Percentiles rank a stretch among this genome's conserved stretches.
Evolutionary conservation across 2,113 vertebrate species (phyloP).

Genomic region (Peucedramus taeniatus): DNA sequence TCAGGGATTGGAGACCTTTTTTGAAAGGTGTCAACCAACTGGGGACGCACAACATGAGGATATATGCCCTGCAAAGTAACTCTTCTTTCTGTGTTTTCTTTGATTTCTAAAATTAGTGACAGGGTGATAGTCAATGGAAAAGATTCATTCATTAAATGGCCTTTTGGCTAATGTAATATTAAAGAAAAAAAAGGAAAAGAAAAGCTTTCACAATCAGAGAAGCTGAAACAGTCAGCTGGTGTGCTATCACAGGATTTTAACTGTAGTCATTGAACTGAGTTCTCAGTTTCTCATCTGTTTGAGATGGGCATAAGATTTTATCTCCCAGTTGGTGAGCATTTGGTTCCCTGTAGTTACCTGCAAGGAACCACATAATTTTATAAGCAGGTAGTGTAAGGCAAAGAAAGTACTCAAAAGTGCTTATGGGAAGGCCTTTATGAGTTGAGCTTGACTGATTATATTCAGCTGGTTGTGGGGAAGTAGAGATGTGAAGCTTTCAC

Average conservation of each 20-base stretch:
- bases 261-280: neutral
- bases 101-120: neutral
- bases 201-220: neutral
- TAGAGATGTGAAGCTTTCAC: neutral
- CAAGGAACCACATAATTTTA: neutral
- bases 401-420: neutral
- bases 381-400: neutral
- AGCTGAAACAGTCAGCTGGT: neutral
- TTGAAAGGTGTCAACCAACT: neutral
- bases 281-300: neutral
- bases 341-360: neutral
- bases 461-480: neutral
- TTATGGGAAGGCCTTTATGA: neutral
- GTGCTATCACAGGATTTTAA: neutral
- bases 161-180: neutral
- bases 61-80: neutral
- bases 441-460: neutral
- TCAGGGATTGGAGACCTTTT: neutral
- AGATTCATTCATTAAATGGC: neutral
- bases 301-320: neutral
- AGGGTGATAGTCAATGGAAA: neutral
- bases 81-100: neutral
- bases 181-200: too few relatives aligned
- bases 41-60: neutral
- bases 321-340: fast-evolving